Evolutionary conservation across 2,113 vertebrate genomes (phyloP).

Genomic region (Hippocampus barbouri): DNA sequence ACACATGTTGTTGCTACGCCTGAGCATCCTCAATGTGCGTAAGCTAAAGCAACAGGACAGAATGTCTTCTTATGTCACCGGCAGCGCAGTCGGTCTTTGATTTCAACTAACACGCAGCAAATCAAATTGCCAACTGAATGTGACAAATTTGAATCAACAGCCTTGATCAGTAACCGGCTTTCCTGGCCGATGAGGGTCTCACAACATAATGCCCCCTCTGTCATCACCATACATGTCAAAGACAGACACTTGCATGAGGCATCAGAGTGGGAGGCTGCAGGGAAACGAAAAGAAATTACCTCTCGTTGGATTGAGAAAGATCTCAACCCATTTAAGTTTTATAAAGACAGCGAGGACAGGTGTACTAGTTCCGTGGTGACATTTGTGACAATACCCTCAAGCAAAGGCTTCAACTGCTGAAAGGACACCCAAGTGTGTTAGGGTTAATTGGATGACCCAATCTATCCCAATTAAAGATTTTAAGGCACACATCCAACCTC

Average conservation of each 20-base stretch:
- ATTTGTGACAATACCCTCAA: conserved; percentile 69
- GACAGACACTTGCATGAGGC: conserved; percentile 1
- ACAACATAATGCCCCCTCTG: conserved; percentile 1
- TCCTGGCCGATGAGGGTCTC: conserved; percentile 15
- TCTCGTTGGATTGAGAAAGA: conserved; percentile 37
- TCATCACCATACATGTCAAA: conserved; percentile 23
- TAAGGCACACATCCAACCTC: conserved; percentile 57
- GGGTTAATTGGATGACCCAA: conserved; percentile 78
- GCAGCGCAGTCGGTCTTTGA: conserved; percentile 12
- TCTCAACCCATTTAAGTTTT: conserved; percentile 62
- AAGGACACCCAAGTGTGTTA: conserved; percentile 64
- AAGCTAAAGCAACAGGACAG: conserved; percentile 7
- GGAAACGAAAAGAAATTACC: not conserved
- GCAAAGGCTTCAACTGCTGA: conserved; percentile 61
- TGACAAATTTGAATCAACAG: conserved; percentile 21
- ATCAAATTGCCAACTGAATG: conserved; percentile 10
- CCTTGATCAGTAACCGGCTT: not conserved
- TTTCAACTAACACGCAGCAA: conserved; percentile 5
- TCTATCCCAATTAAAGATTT: conserved; percentile 77
- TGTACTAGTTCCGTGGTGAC: conserved; percentile 54
- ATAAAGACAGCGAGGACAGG: conserved; percentile 59
- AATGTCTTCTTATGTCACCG: conserved; percentile 2
- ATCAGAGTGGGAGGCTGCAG: not conserved
- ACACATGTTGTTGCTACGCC: conserved; percentile 19
- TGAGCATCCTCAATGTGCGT: conserved; percentile 1